These are phyloP conservation scores for Metaphire vulgaris DNA, from an alignment of 1,140 invertebrate genomes.

Conservation along the genomic window DNA sequence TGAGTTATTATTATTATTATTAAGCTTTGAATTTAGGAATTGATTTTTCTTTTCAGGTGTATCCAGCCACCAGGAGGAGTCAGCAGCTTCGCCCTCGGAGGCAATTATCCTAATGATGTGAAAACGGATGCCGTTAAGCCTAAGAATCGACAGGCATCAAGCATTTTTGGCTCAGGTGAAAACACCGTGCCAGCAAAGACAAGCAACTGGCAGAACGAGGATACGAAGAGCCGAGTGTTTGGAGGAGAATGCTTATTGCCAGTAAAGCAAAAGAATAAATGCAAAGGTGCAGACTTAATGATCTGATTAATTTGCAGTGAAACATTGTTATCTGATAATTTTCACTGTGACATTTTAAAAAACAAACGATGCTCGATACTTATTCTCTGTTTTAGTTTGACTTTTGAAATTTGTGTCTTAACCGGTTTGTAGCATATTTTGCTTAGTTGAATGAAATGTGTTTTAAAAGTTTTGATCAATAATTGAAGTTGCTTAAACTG, in stretches of 20 bases:
- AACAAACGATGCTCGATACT: no score
- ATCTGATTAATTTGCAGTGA: background rate
- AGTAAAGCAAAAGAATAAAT: background rate
- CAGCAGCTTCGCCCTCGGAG: background rate
- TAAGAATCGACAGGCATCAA: background rate
- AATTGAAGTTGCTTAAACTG: background rate
- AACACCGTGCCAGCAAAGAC: background rate
- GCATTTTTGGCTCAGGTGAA: background rate
- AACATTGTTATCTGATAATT: background rate
- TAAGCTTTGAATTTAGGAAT: no score
- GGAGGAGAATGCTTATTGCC: background rate
- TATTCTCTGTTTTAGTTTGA: no score
- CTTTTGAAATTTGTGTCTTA: background rate
- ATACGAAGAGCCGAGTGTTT: background rate
- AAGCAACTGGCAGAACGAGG: background rate
- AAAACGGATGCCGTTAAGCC: background rate
- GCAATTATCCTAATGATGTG: background rate
- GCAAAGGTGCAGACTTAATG: background rate
- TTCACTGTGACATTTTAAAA: background rate
- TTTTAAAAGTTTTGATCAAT: background rate
- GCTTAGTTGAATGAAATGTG: background rate
- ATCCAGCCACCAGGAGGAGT: background rate
- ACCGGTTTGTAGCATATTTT: background rate
- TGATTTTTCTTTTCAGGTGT: slow-evolving; percentile 2
- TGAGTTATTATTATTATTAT: no score